A percentile compares a stretch with the other conserved stretches of the same genome.
Conservation (phyloP, 2,797 vertebrate species). For the Phyllotis vaccarum region DNA sequence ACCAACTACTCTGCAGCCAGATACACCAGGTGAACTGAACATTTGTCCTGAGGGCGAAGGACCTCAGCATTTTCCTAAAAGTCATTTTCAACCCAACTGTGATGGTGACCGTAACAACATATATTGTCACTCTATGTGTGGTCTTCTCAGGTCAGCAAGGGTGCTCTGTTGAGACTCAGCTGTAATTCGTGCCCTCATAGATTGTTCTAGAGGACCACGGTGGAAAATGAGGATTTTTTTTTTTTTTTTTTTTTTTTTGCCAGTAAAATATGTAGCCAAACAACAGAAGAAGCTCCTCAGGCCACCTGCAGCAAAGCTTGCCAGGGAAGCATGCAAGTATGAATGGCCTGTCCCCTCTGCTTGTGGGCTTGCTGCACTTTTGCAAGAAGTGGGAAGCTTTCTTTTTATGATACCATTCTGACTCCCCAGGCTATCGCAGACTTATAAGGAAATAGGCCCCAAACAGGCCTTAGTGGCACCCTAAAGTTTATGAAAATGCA, state of each 20-base stretch:
- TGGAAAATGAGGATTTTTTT: conserved; percentile 35
- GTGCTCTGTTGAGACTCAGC: not conserved
- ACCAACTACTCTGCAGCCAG: not conserved
- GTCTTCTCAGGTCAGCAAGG: not conserved
- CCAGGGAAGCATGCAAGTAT: not conserved
- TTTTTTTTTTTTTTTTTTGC: conserved; percentile 67
- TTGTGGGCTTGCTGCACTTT: not conserved
- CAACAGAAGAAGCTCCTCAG: not conserved
- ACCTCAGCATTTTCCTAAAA: not conserved
- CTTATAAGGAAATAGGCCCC: conserved; percentile 56
- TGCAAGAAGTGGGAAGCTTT: conserved; percentile 14
- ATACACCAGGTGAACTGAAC: not conserved
- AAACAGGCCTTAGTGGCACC: not conserved
- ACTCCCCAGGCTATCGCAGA: not conserved
- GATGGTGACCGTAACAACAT: not conserved
- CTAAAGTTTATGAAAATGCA: conserved; percentile 19
- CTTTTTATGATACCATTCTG: conserved; percentile 39
- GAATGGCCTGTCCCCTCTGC: not conserved
- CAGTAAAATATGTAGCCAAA: not conserved
- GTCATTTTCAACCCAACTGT: not conserved
- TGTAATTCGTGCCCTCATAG: not conserved
- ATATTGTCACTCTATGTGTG: not conserved
- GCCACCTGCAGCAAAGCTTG: not conserved
- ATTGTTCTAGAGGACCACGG: conserved; percentile 38
- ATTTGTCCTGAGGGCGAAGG: rapidly evolving